Conservation (phyloP, 92 coral and sea anemone species). For the Desmophyllum pertusum region DNA sequence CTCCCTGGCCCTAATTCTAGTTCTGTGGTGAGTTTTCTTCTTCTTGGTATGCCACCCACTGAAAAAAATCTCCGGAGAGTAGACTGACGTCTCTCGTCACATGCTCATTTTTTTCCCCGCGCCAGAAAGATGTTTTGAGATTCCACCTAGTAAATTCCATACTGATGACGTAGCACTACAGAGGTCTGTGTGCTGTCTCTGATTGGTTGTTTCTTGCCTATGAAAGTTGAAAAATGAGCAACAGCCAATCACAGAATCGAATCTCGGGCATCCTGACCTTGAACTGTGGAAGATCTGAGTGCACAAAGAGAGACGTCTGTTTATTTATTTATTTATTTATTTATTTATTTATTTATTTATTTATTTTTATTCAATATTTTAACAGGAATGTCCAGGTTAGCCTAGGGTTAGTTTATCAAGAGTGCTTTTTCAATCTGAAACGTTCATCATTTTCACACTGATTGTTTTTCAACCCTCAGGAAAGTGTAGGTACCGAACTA, state of each 20-base stretch:
- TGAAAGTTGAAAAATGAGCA: neutral
- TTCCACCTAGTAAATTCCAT: neutral
- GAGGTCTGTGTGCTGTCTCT: too few species aligned
- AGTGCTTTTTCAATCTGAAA: neutral
- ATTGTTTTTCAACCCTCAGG: neutral
- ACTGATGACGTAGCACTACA: neutral
- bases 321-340: too few species aligned
- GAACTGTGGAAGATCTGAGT: too few species aligned
- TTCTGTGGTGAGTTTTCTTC: too few species aligned
- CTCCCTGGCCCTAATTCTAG: too few species aligned
- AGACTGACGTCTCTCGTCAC: neutral
- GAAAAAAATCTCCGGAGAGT: too few species aligned
- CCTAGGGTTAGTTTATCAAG: too few species aligned
- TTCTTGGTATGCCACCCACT: too few species aligned
- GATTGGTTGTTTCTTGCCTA: neutral
- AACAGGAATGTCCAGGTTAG: too few species aligned
- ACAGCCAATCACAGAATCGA: neutral
- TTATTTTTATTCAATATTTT: too few species aligned
- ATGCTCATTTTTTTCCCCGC: neutral
- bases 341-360: too few species aligned
- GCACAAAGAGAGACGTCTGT: too few species aligned
- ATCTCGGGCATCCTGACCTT: neutral
- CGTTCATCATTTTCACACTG: neutral
- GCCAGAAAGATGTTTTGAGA: neutral
- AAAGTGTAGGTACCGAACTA: conserved; percentile 17